Evolutionary conservation across 2,888 invertebrate genomes (phyloP).

Genomic region (Venustoraphidia nigricollis): DNA sequence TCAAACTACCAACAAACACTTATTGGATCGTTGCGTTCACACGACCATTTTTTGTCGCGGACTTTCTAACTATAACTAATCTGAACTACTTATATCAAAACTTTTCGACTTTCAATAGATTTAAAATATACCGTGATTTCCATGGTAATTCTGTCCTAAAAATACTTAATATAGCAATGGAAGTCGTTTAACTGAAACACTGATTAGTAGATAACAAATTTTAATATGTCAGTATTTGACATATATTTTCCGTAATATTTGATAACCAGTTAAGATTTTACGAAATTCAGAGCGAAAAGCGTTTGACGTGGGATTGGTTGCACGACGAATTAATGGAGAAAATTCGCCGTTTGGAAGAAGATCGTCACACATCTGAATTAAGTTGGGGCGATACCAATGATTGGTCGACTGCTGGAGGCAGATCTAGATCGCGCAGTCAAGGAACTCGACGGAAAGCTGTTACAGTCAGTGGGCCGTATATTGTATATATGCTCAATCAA

Average conservation of each 20-base stretch:
- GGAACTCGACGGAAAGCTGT: conserved; percentile 50
- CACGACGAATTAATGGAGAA: conserved; percentile 84
- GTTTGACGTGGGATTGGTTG: conserved; percentile 66
- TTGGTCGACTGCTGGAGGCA: conserved; percentile 29
- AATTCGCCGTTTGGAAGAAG: conserved; percentile 84
- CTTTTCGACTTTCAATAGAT: too few relatives aligned
- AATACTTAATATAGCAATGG: too few relatives aligned
- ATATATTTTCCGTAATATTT: conserved; percentile 1
- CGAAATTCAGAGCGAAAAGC: conserved; percentile 67
- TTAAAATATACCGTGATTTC: too few relatives aligned
- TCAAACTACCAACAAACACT: too few relatives aligned
- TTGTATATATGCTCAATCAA: conserved; percentile 89
- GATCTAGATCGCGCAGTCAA: conserved; percentile 34
- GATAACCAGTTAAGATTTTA: not conserved
- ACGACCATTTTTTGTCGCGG: too few relatives aligned
- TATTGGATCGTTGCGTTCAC: too few relatives aligned
- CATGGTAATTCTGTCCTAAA: too few relatives aligned
- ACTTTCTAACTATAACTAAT: too few relatives aligned
- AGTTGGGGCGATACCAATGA: conserved; percentile 41
- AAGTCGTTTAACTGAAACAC: too few relatives aligned
- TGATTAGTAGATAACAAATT: not conserved
- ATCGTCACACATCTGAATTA: conserved; percentile 82
- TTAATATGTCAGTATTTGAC: not conserved
- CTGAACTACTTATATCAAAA: too few relatives aligned
- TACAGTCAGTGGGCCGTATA: conserved; percentile 79